phyloP scores from a whole-genome alignment of 2,888 invertebrate genomes.

The Lithophane semibrunnea region DNA sequence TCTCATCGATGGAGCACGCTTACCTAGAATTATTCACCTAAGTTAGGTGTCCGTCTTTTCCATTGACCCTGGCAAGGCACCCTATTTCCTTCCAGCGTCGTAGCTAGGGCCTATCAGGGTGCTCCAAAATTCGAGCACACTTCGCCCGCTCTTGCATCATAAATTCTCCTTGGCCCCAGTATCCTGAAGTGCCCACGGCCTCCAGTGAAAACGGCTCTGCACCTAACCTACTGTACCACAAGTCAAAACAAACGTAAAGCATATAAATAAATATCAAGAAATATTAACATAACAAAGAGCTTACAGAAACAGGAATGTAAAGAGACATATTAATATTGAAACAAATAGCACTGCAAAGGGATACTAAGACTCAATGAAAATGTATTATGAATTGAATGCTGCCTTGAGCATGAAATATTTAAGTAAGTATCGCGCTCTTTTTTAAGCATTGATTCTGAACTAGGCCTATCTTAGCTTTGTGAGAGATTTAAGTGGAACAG shows the following conservation, averaged over 20 bases:
- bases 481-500: slow-evolving; percentile 1
- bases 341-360: slow-evolving; percentile 42
- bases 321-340: slow-evolving; percentile 62
- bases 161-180: too few relatives aligned
- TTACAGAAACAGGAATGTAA: slow-evolving; percentile 35
- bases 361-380: slow-evolving; percentile 55
- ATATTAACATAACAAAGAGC: slow-evolving; percentile 60
- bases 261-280: slow-evolving; percentile 41
- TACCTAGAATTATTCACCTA: not conserved
- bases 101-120: not conserved
- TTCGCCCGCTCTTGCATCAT: too few relatives aligned
- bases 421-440: slow-evolving; percentile 16
- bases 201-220: not conserved
- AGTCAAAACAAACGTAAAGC: slow-evolving; percentile 14
- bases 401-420: slow-evolving; percentile 56
- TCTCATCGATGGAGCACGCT: not conserved
- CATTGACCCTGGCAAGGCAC: too few relatives aligned
- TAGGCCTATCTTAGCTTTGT: slow-evolving; percentile 22
- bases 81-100: not conserved
- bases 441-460: slow-evolving; percentile 26
- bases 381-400: slow-evolving; percentile 48
- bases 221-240: not conserved
- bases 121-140: too few relatives aligned
- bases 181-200: not conserved
- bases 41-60: too few relatives aligned